Percentiles rank a stretch among this genome's conserved stretches.
Evolutionary conservation across 2,888 invertebrate species (phyloP).

Genomic region (Dasypolia templi): DNA sequence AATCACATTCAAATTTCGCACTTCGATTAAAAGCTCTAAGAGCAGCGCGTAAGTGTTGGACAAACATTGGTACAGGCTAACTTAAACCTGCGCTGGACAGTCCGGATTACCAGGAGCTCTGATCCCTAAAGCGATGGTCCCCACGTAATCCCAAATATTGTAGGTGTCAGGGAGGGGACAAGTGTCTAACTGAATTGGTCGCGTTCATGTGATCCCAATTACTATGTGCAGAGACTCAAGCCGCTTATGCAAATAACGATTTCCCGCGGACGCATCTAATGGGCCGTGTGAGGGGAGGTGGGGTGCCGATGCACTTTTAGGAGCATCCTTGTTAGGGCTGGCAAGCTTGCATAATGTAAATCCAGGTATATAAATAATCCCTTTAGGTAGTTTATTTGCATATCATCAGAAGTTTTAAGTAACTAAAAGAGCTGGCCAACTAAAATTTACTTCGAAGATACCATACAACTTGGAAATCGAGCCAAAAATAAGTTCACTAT

Average conservation of each 20-base stretch:
- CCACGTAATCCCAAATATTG: slow-evolving; percentile 60
- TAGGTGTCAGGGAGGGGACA: slow-evolving; percentile 63
- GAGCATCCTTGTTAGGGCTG: slow-evolving; percentile 65
- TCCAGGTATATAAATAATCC: slow-evolving; percentile 17
- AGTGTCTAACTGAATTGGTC: slow-evolving; percentile 79
- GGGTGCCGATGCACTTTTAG: slow-evolving; percentile 85
- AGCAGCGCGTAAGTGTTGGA: slow-evolving; percentile 87
- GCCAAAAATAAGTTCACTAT: not conserved
- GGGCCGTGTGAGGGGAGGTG: slow-evolving; percentile 82
- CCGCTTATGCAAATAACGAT: slow-evolving; percentile 90
- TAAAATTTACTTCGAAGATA: not conserved
- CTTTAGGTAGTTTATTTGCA: not conserved
- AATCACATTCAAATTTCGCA: slow-evolving; percentile 89
- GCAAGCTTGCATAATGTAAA: slow-evolving; percentile 21
- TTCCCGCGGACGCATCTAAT: slow-evolving; percentile 89
- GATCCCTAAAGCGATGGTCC: slow-evolving; percentile 56
- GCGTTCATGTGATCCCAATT: slow-evolving; percentile 87
- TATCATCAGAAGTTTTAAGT: not conserved
- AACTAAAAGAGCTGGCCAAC: not conserved
- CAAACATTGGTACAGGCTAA: slow-evolving; percentile 86
- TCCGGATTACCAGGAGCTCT: slow-evolving; percentile 75
- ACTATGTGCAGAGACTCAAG: slow-evolving; percentile 88
- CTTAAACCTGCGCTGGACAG: slow-evolving; percentile 82
- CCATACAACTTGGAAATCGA: not conserved
- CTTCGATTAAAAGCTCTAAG: slow-evolving; percentile 89